Evolutionary conservation across 2,888 invertebrate species (phyloP).

Genomic region (Drosophila kuntzei): DNA sequence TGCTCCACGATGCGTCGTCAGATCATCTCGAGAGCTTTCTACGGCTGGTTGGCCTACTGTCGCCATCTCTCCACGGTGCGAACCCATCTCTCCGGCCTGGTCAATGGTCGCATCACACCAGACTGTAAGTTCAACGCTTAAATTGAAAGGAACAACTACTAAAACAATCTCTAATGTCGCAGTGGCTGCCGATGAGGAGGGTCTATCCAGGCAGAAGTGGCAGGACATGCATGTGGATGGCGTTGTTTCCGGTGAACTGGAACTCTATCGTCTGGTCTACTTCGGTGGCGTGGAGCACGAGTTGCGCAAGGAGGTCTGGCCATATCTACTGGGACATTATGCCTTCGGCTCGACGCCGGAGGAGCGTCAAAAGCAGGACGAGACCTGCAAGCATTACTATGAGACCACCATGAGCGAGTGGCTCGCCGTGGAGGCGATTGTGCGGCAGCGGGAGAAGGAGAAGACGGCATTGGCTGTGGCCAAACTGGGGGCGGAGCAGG

Average conservation of each 20-base stretch:
- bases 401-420: conserved; percentile 98
- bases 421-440: conserved; percentile 97
- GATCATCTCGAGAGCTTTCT: conserved; percentile 97
- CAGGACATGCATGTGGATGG: conserved; percentile 89
- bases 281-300: conserved; percentile 94
- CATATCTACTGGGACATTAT: conserved; percentile 94
- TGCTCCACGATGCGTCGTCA: conserved; percentile 98
- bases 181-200: conserved; percentile 89
- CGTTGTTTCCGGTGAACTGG: conserved; percentile 88
- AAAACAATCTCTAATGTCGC: not conserved
- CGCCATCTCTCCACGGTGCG: conserved; percentile 96
- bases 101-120: conserved; percentile 91
- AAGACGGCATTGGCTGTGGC: conserved; percentile 94
- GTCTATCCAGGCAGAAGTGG: conserved; percentile 93
- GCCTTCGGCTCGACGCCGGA: conserved; percentile 90
- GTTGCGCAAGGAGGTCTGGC: conserved; percentile 93
- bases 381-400: conserved; percentile 90
- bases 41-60: conserved; percentile 98
- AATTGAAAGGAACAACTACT: not conserved
- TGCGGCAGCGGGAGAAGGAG: conserved; percentile 92
- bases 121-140: conserved; percentile 85
- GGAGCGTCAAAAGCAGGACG: conserved; percentile 89
- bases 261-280: conserved; percentile 93
- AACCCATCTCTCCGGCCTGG: conserved; percentile 95
- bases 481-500: conserved; percentile 86